These are phyloP conservation scores for Mustela nigripes DNA, from an alignment of 2,113 vertebrate species.

Conservation along the genomic window DNA sequence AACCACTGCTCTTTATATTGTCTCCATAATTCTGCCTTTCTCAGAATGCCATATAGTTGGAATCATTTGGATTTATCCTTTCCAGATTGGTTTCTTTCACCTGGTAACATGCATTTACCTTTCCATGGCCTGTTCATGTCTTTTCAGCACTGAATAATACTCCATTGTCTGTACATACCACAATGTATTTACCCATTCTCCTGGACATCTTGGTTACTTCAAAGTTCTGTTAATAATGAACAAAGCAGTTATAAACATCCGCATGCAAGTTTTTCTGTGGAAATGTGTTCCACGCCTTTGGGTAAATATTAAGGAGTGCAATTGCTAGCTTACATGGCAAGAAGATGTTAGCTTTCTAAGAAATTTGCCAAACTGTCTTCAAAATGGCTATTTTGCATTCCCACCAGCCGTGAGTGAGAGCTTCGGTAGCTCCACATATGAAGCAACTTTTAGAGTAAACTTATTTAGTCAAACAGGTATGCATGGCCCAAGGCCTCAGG, in stretches of 20 bases:
- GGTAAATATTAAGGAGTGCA: not conserved
- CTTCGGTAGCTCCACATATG: not conserved
- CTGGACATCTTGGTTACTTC: not conserved
- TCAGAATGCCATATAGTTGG: not conserved
- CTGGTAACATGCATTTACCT: not conserved
- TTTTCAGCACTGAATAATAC: not conserved
- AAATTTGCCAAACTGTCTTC: not conserved
- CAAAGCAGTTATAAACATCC: not conserved
- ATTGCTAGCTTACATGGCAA: not conserved
- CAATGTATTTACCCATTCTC: not conserved
- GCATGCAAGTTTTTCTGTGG: not conserved
- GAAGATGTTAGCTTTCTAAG: not conserved
- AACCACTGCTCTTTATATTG: not conserved
- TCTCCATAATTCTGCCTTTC: not conserved
- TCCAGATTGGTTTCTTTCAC: not conserved
- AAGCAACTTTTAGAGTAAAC: constrained; percentile 1
- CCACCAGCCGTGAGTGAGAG: not conserved
- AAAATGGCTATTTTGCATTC: not conserved
- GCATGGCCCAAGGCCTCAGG: not conserved
- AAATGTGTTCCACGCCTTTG: not conserved
- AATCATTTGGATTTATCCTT: not conserved
- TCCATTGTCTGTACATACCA: not conserved
- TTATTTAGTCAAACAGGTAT: not conserved
- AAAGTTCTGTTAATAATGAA: not conserved
- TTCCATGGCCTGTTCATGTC: not conserved